These are phyloP conservation scores for Apamea anceps DNA, from an alignment of 2,888 invertebrate genomes.

Conservation along the genomic window DNA sequence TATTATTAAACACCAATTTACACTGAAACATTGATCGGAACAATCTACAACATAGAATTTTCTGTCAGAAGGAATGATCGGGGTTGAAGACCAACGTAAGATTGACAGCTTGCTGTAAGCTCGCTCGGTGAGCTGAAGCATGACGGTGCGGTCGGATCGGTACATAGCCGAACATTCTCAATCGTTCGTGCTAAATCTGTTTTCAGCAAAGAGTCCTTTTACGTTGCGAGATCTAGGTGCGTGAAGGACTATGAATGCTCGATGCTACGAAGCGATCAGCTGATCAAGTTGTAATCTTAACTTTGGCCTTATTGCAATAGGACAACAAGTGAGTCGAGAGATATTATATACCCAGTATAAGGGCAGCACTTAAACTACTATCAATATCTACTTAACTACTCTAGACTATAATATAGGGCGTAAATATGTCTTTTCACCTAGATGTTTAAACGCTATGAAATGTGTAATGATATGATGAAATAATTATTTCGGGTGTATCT, in stretches of 20 bases:
- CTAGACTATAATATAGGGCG: slow-evolving; percentile 81
- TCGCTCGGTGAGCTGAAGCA: slow-evolving; percentile 10
- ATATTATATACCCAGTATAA: slow-evolving; percentile 76
- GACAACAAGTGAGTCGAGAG: slow-evolving; percentile 61
- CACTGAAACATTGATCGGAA: slow-evolving; percentile 58
- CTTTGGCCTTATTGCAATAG: slow-evolving; percentile 47
- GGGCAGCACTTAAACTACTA: slow-evolving; percentile 80
- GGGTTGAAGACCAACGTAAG: slow-evolving; percentile 47
- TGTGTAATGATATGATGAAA: slow-evolving; percentile 88
- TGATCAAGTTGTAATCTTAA: slow-evolving; percentile 47
- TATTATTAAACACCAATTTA: slow-evolving; percentile 63
- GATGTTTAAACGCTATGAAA: slow-evolving; percentile 87
- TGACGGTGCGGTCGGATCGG: slow-evolving; percentile 14
- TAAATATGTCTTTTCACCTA: slow-evolving; percentile 85
- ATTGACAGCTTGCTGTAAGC: slow-evolving; percentile 19
- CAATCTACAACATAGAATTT: slow-evolving; percentile 44
- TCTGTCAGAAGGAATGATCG: slow-evolving; percentile 48
- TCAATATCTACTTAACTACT: slow-evolving; percentile 77
- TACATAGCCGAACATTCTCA: slow-evolving; percentile 32
- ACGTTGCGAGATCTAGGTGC: slow-evolving; percentile 15
- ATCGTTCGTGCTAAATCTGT: slow-evolving; percentile 11
- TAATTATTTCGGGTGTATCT: slow-evolving; percentile 79
- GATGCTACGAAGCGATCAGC: slow-evolving; percentile 24
- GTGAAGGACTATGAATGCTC: slow-evolving; percentile 20
- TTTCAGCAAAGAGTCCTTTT: slow-evolving; percentile 20